Conservation (phyloP, 2,888 invertebrate species). For the Agrotis segetum region DNA sequence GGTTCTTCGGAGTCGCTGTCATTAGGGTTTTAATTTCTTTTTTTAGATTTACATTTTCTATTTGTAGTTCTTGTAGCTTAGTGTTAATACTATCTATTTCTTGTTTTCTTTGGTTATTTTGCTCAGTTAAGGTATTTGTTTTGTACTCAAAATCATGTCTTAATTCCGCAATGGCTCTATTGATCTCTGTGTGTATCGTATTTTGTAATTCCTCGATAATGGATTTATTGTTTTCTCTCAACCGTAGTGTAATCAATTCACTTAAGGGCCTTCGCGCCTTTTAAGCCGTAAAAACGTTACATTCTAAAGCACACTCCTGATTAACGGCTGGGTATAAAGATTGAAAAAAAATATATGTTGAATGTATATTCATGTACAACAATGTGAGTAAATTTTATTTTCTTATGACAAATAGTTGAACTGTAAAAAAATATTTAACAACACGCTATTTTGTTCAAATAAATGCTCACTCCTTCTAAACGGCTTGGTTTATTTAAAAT, state of each 20-base stretch:
- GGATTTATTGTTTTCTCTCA: slow-evolving; percentile 24
- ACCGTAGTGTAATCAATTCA: slow-evolving; percentile 16
- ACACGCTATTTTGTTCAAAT: no score
- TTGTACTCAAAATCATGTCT: slow-evolving; percentile 4
- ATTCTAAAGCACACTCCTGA: no score
- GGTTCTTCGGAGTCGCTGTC: not conserved
- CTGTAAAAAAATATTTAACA: no score
- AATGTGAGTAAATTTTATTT: no score
- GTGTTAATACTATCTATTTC: not conserved
- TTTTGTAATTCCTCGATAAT: slow-evolving; percentile 18
- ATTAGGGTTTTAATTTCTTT: not conserved
- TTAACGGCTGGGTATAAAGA: no score
- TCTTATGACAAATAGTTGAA: no score
- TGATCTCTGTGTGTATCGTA: slow-evolving; percentile 24
- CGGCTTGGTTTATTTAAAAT: no score
- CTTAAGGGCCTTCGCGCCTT: no score
- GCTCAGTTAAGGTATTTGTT: not conserved
- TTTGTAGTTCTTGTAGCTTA: not conserved
- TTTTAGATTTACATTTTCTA: not conserved
- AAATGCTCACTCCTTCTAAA: no score
- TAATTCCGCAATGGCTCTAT: not conserved
- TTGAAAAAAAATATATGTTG: no score
- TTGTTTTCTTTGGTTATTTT: slow-evolving; percentile 2
- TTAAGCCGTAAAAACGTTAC: no score
- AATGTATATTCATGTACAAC: no score